These are phyloP conservation scores for Rhagonycha fulva DNA, from an alignment of 2,888 invertebrate genomes.

Conservation along the genomic window DNA sequence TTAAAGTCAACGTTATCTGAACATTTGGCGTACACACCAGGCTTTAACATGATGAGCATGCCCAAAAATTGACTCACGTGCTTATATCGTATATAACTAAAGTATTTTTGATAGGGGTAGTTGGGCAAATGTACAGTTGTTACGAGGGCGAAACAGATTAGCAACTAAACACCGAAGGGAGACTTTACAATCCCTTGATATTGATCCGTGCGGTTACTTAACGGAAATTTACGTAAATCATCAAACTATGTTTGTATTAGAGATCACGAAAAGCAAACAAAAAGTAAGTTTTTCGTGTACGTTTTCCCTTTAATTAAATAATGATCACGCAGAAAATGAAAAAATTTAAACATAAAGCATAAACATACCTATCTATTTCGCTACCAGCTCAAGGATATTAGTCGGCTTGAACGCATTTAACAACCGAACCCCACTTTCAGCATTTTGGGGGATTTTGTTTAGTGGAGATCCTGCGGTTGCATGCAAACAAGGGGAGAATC, in stretches of 20 bases:
- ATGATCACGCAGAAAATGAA: background rate
- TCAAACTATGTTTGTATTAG: slow-evolving; percentile 9
- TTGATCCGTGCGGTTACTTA: slow-evolving; percentile 32
- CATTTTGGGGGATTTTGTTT: slow-evolving; percentile 17
- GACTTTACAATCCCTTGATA: slow-evolving; percentile 38
- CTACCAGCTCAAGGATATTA: slow-evolving; percentile 12
- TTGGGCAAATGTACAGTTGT: slow-evolving; percentile 37
- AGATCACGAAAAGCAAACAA: background rate
- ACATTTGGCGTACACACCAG: slow-evolving; percentile 24
- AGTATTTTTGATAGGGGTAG: slow-evolving; percentile 29
- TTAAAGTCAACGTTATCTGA: slow-evolving; percentile 12
- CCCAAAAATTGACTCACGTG: slow-evolving; percentile 29
- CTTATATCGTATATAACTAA: slow-evolving; percentile 22
- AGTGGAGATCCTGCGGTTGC: slow-evolving; percentile 34
- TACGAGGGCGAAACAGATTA: slow-evolving; percentile 38
- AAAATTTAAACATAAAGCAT: background rate
- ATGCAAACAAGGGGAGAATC: slow-evolving; percentile 40
- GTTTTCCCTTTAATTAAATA: background rate
- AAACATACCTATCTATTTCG: background rate
- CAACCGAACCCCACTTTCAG: slow-evolving; percentile 23
- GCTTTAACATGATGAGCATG: slow-evolving; percentile 15
- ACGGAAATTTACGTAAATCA: slow-evolving; percentile 32
- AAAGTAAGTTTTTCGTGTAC: background rate
- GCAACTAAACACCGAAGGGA: slow-evolving; percentile 37
- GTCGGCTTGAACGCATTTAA: slow-evolving; percentile 12